Evolutionary conservation across 2,113 vertebrate species (phyloP).

Genomic region (Anthoscopus minutus): DNA sequence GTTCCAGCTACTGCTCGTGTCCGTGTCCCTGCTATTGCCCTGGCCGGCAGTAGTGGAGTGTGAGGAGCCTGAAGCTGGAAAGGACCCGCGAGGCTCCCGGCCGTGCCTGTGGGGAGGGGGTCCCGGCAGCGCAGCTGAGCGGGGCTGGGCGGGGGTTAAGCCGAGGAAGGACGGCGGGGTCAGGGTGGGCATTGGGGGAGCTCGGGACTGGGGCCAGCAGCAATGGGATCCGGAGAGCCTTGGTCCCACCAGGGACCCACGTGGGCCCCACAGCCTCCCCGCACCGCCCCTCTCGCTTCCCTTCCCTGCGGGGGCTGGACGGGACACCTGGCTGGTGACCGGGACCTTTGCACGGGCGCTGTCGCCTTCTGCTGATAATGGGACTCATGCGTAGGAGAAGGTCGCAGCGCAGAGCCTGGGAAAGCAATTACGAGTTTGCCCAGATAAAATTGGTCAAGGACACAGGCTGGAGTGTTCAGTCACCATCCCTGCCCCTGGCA

Average conservation of each 20-base stretch:
- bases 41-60: not conserved
- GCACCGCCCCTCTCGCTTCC: fast-evolving
- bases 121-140: fast-evolving
- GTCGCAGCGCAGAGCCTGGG: not conserved
- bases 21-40: fast-evolving
- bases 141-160: not conserved
- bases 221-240: not conserved
- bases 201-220: not conserved
- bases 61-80: fast-evolving
- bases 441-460: not conserved
- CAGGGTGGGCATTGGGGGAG: not conserved
- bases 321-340: not conserved
- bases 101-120: not conserved
- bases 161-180: not conserved
- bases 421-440: not conserved
- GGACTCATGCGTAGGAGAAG: not conserved
- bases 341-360: not conserved
- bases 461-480: not conserved
- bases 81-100: not conserved
- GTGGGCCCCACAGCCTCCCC: not conserved
- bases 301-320: not conserved
- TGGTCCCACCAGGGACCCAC: not conserved
- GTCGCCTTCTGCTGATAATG: not conserved
- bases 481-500: not conserved
- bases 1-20: no score